Evolutionary conservation across 92 coral and sea anemone species (phyloP), one percentile per base, ranked within the genome.

Genomic region (Heliopora coerulea): DNA sequence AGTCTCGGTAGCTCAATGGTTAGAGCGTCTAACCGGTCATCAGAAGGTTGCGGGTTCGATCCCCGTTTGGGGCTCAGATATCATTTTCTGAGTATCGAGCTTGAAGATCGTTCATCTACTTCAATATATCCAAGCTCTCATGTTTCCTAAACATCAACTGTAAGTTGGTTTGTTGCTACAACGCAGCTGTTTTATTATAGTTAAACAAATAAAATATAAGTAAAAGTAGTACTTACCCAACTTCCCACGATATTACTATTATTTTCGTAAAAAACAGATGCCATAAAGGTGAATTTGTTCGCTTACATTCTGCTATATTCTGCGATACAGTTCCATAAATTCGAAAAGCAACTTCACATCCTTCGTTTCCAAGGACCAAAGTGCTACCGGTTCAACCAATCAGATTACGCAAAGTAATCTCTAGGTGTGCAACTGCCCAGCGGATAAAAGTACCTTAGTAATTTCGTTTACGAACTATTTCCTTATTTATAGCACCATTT

Each of bases 231-330:
- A 19, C 83, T 62, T 68, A 85, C 89, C 89, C 89, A 85, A 33
- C 89, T 85, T 19, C 89, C 89, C 3, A 85, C 78, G 29, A 85
- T 48, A 44, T 57, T 65, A 37, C 26, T 32, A 35, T 76, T 85
- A 39, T 74, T 46, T 54, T 77, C 85, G 39, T 61, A 68, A 44
- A 68, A 56, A 54, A 64, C 66, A 37, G 83, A 52, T 25, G 64
- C 74, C 77, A 70, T 70, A 10, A 44, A 33, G 39, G 12, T 41
- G 29, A 65, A 42, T 39, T 0, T 65, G 26, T 44, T 1, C 30
- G 54, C 41, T 56, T 40, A 65, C 46, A 65, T 62, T 46, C 41
- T 27, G 27, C 54, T 48, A 65, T 39, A 65, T n/a, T 20, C 32
- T 32, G 9, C 54, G 41, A 31, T 23, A n/a, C n/a, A 23, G 28